Evolutionary conservation across 2,888 invertebrate genomes (phyloP).

Genomic region (Sabatieria punctata): DNA sequence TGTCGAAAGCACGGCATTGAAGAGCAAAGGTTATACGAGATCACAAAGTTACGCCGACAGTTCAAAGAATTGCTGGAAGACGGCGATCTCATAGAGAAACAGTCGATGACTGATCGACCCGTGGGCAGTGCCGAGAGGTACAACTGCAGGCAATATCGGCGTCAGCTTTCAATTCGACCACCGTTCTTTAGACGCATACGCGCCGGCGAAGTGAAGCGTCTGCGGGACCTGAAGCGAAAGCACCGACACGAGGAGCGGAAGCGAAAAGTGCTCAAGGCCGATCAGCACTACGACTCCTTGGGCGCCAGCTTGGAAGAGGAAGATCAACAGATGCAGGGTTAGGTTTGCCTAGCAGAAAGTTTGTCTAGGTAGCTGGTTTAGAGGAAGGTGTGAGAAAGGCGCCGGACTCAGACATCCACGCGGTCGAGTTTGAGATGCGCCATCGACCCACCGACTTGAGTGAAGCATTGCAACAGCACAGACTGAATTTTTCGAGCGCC

Average conservation of each 20-base stretch:
- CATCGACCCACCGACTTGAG: slow-evolving; percentile 8
- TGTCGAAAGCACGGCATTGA: slow-evolving; percentile 73
- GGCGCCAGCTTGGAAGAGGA: slow-evolving; percentile 1
- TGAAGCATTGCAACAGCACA: slow-evolving; percentile 11
- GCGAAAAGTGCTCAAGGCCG: slow-evolving; percentile 48
- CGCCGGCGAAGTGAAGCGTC: slow-evolving; percentile 70
- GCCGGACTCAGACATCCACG: slow-evolving; percentile 4
- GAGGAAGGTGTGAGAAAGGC: no score
- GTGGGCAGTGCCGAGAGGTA: slow-evolving; percentile 19
- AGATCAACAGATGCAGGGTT: no score
- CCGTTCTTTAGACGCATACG: slow-evolving; percentile 55
- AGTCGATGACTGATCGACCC: slow-evolving; percentile 12
- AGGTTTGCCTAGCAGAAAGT: no score
- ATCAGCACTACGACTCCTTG: slow-evolving; percentile 23
- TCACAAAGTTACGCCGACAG: slow-evolving; percentile 76
- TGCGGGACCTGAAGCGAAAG: slow-evolving; percentile 58
- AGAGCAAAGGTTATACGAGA: slow-evolving; percentile 90
- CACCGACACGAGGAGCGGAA: slow-evolving; percentile 46
- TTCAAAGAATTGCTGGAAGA: slow-evolving; percentile 23
- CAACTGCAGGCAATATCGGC: no score
- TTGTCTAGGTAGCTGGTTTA: no score
- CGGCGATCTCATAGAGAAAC: slow-evolving; percentile 20
- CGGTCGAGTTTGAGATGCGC: slow-evolving; percentile 8
- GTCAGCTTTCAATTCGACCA: no score
- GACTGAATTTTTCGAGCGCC: slow-evolving; percentile 10